These are phyloP conservation scores for Rhaphigaster nebulosa DNA, from an alignment of 2,888 invertebrate genomes.

Conservation along the genomic window DNA sequence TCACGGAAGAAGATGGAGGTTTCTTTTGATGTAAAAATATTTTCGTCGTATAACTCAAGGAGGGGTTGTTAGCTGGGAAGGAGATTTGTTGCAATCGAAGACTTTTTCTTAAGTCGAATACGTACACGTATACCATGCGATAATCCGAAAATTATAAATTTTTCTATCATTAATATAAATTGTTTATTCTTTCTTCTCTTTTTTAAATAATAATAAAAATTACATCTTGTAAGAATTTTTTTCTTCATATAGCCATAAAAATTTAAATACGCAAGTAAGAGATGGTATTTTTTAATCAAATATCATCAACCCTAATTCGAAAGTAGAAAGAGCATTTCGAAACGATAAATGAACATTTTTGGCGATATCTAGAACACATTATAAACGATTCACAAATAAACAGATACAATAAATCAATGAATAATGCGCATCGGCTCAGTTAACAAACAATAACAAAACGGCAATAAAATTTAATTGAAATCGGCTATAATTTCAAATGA, in stretches of 20 bases:
- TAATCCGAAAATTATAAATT: no score
- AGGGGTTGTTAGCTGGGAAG: neutral
- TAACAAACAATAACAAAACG: slow-evolving; percentile 10
- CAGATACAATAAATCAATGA: slow-evolving; percentile 22
- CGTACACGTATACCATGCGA: neutral
- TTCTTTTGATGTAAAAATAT: slow-evolving; percentile 39
- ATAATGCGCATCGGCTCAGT: neutral
- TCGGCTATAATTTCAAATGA: slow-evolving; percentile 45
- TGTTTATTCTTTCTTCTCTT: no score
- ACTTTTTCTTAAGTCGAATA: neutral
- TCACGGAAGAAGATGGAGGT: neutral
- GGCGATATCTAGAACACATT: neutral
- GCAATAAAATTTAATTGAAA: slow-evolving; percentile 27
- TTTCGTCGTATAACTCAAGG: neutral
- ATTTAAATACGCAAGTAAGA: no score
- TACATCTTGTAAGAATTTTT: no score
- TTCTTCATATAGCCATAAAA: no score
- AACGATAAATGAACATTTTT: neutral
- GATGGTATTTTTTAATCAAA: no score
- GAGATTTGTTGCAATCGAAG: neutral
- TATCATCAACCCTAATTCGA: neutral
- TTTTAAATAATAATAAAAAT: no score
- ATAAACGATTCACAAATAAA: neutral
- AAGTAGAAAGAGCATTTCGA: neutral
- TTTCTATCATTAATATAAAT: no score